Evolutionary conservation across 1,140 invertebrate species (phyloP), one percentile per base, ranked within the genome.

Genomic region (Apis laboriosa): DNA sequence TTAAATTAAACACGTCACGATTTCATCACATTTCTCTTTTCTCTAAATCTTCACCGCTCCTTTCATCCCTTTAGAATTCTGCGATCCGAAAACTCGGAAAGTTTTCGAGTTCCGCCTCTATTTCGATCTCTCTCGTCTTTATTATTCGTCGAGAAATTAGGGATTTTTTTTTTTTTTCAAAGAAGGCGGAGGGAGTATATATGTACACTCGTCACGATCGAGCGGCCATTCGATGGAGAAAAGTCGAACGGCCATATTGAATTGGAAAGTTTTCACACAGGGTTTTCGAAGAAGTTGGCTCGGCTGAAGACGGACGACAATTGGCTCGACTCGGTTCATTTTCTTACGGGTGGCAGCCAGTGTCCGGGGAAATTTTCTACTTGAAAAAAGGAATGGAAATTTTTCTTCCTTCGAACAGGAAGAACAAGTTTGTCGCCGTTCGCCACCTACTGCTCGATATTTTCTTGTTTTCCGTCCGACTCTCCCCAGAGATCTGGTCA

Each of bases 211-310:
- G 49, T 78, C 76, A 56, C 70, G 49, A 51, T 71, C 68, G 72
- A 56, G 51, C 58, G 49, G 60, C 56, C 63, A 75, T 70, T 63
- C 51, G 49, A 21, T 15, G 58, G 70, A 55, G 70, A 72, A 70
- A 64, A 85, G 72, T 71, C 68, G 72, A 56, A 56, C 58, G 49
- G 60, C 56, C 63, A 79, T 70, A 84, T 84, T 70, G 64, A 80
- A 86, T 86, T 63, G 84, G 71, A 72, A 86, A 86, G 71, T 80
- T 85, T 85, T 53, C 77, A 55, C 60, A 19, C 4, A 17, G 3
- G 61, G 81, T 58, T 67, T 77, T 84, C n/a, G 76, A 72, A 34
- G 61, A 9, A 51, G 58, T 21, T 74, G 21, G 64, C 21, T n/a
- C 21, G 43, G 60, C 15, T 58, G 24, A 66, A 64, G 58, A 55